phyloP scores from a whole-genome alignment of 2,797 vertebrate species.

The Gymnothorax reevesii region DNA sequence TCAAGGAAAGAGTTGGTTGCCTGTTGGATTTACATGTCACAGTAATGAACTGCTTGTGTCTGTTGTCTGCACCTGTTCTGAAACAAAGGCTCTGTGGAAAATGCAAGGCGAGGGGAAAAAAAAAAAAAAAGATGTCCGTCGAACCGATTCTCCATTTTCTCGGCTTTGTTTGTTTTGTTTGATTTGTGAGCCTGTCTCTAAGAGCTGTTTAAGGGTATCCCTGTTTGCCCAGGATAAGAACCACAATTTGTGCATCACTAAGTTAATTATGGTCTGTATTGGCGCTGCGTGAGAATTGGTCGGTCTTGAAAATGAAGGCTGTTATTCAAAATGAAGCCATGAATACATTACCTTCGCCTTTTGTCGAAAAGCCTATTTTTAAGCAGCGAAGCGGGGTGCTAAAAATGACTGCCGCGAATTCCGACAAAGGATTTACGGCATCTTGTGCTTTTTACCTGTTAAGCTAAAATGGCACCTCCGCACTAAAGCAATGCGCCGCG shows the following conservation, averaged over 20 bases:
- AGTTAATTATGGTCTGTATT: conserved; percentile 40
- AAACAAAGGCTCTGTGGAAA: conserved; percentile 16
- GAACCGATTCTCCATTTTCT: conserved; percentile 26
- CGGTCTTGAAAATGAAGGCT: conserved; percentile 32
- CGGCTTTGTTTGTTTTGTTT: conserved; percentile 29
- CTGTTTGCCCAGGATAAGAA: conserved; percentile 38
- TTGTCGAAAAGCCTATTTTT: conserved; percentile 18
- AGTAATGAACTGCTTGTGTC: conserved; percentile 2
- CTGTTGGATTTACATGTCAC: conserved; percentile 1
- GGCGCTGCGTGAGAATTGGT: conserved; percentile 20
- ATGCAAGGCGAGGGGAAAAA: neutral
- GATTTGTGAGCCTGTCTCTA: conserved; percentile 32
- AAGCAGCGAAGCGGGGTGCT: conserved; percentile 8
- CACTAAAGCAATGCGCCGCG: neutral
- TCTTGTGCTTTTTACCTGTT: conserved; percentile 18
- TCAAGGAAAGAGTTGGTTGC: neutral
- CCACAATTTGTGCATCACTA: conserved; percentile 37
- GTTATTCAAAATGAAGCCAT: conserved; percentile 31
- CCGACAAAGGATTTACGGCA: conserved; percentile 1
- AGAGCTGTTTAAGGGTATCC: conserved; percentile 25
- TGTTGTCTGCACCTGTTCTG: conserved; percentile 17
- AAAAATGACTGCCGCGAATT: neutral
- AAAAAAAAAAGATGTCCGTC: neutral
- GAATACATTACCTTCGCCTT: conserved; percentile 24
- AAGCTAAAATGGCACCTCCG: neutral